These are phyloP conservation scores for Chymomyza costata DNA, from an alignment of 1,140 invertebrate species.

Conservation along the genomic window DNA sequence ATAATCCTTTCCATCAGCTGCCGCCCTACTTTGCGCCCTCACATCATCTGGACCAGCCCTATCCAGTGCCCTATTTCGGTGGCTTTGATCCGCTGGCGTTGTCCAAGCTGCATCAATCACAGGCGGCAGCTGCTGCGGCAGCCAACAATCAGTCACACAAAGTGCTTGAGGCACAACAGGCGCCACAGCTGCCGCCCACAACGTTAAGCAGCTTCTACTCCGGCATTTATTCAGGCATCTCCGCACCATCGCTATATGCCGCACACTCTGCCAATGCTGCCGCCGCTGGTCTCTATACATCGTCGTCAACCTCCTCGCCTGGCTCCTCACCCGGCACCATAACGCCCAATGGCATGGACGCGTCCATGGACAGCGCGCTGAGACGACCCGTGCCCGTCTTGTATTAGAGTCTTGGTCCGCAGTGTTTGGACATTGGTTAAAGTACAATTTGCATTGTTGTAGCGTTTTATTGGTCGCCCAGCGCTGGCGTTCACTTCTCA, in stretches of 20 bases:
- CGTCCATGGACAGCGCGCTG: slow-evolving; percentile 75
- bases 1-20: slow-evolving; percentile 78
- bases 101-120: slow-evolving; percentile 76
- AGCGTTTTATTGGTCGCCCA: background rate
- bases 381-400: slow-evolving; percentile 78
- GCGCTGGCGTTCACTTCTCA: no score
- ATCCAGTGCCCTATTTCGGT: slow-evolving; percentile 79
- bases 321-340: slow-evolving; percentile 75
- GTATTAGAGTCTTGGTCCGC: slow-evolving; percentile 70
- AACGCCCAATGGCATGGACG: slow-evolving; percentile 64
- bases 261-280: slow-evolving; percentile 74
- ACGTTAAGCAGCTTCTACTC: slow-evolving; percentile 81
- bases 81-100: slow-evolving; percentile 81
- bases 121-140: slow-evolving; percentile 66
- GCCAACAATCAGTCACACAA: slow-evolving; percentile 71
- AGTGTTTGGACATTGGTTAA: slow-evolving; percentile 38
- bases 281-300: slow-evolving; percentile 70
- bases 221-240: slow-evolving; percentile 77
- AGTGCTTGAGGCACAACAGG: slow-evolving; percentile 57
- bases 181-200: slow-evolving; percentile 76
- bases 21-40: slow-evolving; percentile 79
- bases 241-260: slow-evolving; percentile 75
- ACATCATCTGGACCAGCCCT: slow-evolving; percentile 77
- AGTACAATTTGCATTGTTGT: slow-evolving; percentile 67
- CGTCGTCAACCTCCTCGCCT: slow-evolving; percentile 75